phyloP scores from a whole-genome alignment of 2,113 vertebrate species.

The Puffinus mauretanicus region DNA sequence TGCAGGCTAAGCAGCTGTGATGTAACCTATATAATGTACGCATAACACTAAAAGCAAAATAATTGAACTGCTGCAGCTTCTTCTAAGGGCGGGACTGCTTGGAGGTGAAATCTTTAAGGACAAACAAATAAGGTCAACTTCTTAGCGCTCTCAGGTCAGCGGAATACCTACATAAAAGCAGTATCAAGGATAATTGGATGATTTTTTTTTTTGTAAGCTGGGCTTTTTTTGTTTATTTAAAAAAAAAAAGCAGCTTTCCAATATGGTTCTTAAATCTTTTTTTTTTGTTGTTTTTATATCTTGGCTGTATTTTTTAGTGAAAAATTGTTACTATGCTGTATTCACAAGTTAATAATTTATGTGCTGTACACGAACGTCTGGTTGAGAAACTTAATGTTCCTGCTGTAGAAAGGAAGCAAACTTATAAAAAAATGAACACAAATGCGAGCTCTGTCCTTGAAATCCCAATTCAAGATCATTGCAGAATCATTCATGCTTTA shows the following conservation, averaged over 20 bases:
- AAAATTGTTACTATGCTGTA: background rate
- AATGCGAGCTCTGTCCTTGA: constrained; percentile 43
- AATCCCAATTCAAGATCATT: constrained; percentile 23
- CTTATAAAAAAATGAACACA: constrained; percentile 45
- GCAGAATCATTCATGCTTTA: constrained; percentile 55
- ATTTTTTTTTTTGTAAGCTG: background rate
- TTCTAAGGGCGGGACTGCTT: constrained; percentile 59
- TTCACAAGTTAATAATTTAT: constrained; percentile 50
- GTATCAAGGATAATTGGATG: background rate
- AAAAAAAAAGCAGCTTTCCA: background rate
- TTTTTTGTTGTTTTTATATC: background rate
- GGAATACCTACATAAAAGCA: background rate
- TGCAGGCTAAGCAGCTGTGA: constrained; percentile 82
- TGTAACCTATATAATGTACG: constrained; percentile 76
- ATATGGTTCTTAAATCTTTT: background rate
- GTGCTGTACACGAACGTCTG: background rate
- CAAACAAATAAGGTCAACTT: constrained; percentile 59
- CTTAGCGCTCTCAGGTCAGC: constrained; percentile 20
- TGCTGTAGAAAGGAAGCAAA: constrained; percentile 10
- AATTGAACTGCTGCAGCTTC: constrained; percentile 70
- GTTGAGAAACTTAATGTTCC: constrained; percentile 9
- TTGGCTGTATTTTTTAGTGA: background rate
- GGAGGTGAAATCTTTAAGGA: constrained; percentile 75
- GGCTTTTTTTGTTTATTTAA: background rate
- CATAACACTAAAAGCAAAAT: constrained; percentile 76